phyloP scores from a whole-genome alignment of 1,140 invertebrate genomes.

The Lepidostoma basale region DNA sequence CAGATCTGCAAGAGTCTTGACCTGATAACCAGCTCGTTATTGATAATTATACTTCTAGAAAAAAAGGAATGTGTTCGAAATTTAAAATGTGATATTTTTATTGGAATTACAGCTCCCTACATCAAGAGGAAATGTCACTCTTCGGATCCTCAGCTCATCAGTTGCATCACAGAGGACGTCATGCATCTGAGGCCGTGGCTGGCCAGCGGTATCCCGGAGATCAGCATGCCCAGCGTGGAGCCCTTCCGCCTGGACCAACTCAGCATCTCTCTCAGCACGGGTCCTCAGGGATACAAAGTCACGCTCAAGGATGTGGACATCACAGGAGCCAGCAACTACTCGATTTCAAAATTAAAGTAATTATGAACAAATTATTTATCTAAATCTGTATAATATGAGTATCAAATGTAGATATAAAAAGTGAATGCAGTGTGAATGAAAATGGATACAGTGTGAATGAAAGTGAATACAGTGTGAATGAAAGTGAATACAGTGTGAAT shows the following conservation, averaged over 20 bases:
- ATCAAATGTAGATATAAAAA: no score
- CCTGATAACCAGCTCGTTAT: no score
- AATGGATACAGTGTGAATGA: no score
- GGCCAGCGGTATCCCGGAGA: constrained; percentile 70
- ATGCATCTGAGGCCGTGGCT: constrained; percentile 71
- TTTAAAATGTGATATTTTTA: no score
- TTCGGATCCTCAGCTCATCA: constrained; percentile 66
- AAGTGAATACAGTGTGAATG: no score
- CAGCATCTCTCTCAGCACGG: constrained; percentile 70
- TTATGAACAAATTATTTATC: no score
- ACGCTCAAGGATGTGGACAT: constrained; percentile 70
- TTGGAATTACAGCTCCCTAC: constrained; percentile 72
- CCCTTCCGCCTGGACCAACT: constrained; percentile 75
- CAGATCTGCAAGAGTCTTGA: no score
- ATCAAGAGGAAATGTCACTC: constrained; percentile 69
- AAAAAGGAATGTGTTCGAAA: no score
- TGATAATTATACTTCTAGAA: no score
- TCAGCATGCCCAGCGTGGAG: constrained; percentile 71
- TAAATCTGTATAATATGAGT: no score
- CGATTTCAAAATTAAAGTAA: constrained; percentile 68
- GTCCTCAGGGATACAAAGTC: constrained; percentile 73
- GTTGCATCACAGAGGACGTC: constrained; percentile 67
- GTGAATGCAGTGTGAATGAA: no score
- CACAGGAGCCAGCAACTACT: constrained; percentile 72
- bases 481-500: no score